A percentile compares a stretch with the other conserved stretches of the same genome.
Conservation (phyloP, 2,113 vertebrate species). For the Arothron firmamentum region DNA sequence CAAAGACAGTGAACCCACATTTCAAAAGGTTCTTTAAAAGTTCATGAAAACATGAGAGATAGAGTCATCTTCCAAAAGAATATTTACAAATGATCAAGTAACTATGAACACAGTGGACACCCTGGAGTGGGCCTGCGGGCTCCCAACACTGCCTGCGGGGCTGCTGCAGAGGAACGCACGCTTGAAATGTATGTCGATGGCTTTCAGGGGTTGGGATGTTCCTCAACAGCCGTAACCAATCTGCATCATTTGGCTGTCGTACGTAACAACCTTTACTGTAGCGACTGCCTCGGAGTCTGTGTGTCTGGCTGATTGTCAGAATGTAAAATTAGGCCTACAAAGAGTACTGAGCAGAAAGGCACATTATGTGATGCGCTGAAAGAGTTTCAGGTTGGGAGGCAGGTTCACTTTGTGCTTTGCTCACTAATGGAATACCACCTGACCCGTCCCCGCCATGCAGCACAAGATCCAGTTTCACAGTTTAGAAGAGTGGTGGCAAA, state of each 20-base stretch:
- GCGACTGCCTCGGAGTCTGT: not conserved
- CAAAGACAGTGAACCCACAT: conserved; percentile 37
- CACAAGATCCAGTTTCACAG: conserved; percentile 47
- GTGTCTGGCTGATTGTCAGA: conserved; percentile 38
- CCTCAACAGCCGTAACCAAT: too few species aligned
- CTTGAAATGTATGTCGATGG: not conserved
- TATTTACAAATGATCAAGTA: conserved; percentile 48
- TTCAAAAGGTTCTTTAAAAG: conserved; percentile 39
- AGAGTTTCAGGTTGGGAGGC: conserved; percentile 15
- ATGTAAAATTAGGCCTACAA: conserved; percentile 12
- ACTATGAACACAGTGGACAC: conserved; percentile 43
- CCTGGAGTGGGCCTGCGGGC: not conserved
- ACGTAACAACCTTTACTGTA: too few species aligned
- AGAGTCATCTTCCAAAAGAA: conserved; percentile 18
- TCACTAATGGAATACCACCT: conserved; percentile 18
- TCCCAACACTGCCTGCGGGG: conserved; percentile 16
- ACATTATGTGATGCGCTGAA: conserved; percentile 34
- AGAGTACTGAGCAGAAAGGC: conserved; percentile 48
- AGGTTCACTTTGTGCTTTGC: conserved; percentile 21
- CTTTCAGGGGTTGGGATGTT: not conserved
- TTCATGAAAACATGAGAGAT: conserved; percentile 9
- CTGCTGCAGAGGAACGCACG: not conserved
- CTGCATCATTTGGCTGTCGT: too few species aligned
- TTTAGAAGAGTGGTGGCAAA: not conserved
- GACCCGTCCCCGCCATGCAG: conserved; percentile 23